phyloP scores from a whole-genome alignment of 1,140 invertebrate genomes.

The Drosophila navojoa region DNA sequence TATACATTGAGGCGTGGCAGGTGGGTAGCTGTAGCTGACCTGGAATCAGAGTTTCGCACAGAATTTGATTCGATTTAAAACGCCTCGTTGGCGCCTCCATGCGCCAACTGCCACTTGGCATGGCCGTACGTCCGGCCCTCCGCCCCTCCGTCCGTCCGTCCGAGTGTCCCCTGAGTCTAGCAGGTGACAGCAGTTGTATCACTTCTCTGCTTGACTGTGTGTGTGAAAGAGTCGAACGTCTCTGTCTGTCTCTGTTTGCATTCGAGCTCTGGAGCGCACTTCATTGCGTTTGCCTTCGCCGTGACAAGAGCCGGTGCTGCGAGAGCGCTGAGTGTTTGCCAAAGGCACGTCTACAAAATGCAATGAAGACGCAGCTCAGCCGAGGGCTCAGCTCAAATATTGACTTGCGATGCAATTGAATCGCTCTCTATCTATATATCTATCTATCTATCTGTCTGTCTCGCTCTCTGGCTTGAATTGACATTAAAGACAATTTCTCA shows the following conservation, averaged over 20 bases:
- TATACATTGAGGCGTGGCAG: background rate
- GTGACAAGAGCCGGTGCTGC: conserved; percentile 53
- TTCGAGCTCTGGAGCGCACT: conserved; percentile 48
- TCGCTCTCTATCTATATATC: too few species aligned
- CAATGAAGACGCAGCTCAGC: conserved; percentile 29
- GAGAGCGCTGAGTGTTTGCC: conserved; percentile 56
- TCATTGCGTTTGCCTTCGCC: conserved; percentile 62
- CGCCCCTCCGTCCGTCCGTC: too few species aligned
- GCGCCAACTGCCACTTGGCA: conserved; percentile 35
- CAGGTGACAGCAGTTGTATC: background rate
- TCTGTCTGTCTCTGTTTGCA: conserved; percentile 49
- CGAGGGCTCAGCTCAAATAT: conserved; percentile 33
- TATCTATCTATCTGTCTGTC: background rate
- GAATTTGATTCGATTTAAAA: conserved; percentile 44
- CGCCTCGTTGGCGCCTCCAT: conserved; percentile 20
- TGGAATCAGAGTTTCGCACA: conserved; percentile 26
- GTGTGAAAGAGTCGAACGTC: background rate
- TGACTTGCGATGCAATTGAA: conserved; percentile 34
- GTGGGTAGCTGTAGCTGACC: background rate
- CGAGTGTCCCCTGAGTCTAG: background rate
- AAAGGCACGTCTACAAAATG: conserved; percentile 46
- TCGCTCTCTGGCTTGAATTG: background rate
- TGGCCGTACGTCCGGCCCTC: conserved; percentile 26
- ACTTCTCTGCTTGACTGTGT: background rate
- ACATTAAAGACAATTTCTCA: conserved; percentile 46